Evolutionary conservation across 2,888 invertebrate genomes (phyloP).

Genomic region (Monochamus alternatus): DNA sequence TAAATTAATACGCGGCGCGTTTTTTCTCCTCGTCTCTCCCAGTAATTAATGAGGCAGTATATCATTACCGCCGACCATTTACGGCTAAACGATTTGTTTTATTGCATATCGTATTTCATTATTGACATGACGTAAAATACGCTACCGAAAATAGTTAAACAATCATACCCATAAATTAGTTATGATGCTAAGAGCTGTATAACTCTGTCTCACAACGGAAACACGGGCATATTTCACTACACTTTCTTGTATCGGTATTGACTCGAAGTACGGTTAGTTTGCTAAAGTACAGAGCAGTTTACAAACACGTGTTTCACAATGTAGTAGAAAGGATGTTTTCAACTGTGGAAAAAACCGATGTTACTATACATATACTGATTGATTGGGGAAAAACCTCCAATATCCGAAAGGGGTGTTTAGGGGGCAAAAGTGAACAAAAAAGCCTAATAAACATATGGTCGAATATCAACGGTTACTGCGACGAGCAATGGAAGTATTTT

Average conservation of each 20-base stretch:
- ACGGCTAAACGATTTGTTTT: slow-evolving; percentile 7
- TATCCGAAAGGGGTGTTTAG: too few species aligned
- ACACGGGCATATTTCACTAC: not conserved
- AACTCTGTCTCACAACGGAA: not conserved
- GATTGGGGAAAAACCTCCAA: too few species aligned
- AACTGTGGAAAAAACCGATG: too few species aligned
- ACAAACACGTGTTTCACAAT: too few species aligned
- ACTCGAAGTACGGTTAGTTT: not conserved
- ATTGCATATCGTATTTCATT: slow-evolving; percentile 12
- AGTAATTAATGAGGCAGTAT: slow-evolving; percentile 10
- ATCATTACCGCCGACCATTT: slow-evolving; percentile 10
- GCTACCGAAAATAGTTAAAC: slow-evolving; percentile 13
- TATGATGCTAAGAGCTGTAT: not conserved
- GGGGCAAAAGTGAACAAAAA: too few species aligned
- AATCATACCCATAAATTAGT: slow-evolving; percentile 7
- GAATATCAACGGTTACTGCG: too few species aligned
- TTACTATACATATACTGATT: too few species aligned
- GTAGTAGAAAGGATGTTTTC: too few species aligned
- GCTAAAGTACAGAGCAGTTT: too few species aligned
- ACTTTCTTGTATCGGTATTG: not conserved
- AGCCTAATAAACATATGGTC: too few species aligned
- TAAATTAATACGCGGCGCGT: slow-evolving; percentile 9
- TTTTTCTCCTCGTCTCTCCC: slow-evolving; percentile 2
- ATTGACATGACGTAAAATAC: slow-evolving; percentile 2
- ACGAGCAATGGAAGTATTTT: too few species aligned